These are phyloP conservation scores for Meiosimyza decipiens DNA, from an alignment of 2,888 invertebrate genomes.

Conservation along the genomic window DNA sequence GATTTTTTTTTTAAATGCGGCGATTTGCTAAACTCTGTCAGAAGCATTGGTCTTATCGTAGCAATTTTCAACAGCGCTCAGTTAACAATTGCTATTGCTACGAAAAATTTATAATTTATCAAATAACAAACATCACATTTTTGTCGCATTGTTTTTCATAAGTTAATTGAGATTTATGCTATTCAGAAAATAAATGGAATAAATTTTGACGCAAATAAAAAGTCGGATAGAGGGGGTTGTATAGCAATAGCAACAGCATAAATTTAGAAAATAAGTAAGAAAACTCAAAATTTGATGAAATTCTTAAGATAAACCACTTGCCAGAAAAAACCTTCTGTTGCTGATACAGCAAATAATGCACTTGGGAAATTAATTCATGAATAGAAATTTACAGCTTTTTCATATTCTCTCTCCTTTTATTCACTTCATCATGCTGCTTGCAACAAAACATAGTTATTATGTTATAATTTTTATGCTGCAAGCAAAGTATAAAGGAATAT, in stretches of 20 bases:
- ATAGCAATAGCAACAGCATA: neutral
- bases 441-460: neutral
- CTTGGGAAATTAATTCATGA: conserved; percentile 36
- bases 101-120: too few relatives aligned
- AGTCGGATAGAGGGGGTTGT: neutral
- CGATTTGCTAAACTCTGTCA: too few relatives aligned
- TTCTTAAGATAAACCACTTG: neutral
- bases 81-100: too few relatives aligned
- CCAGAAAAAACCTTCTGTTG: neutral
- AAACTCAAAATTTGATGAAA: neutral
- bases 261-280: neutral
- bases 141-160: neutral
- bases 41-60: too few relatives aligned
- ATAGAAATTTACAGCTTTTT: conserved; percentile 18
- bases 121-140: neutral
- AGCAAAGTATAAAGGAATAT: neutral
- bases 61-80: too few relatives aligned
- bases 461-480: conserved; percentile 1
- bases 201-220: conserved; percentile 8
- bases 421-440: conserved; percentile 10
- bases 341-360: conserved; percentile 35
- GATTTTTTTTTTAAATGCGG: too few relatives aligned
- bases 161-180: conserved; percentile 20
- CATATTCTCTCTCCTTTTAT: neutral
- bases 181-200: conserved; percentile 12